These are phyloP conservation scores for Gallinago undulata DNA, from an alignment of 2,113 vertebrate species.

Conservation along the genomic window DNA sequence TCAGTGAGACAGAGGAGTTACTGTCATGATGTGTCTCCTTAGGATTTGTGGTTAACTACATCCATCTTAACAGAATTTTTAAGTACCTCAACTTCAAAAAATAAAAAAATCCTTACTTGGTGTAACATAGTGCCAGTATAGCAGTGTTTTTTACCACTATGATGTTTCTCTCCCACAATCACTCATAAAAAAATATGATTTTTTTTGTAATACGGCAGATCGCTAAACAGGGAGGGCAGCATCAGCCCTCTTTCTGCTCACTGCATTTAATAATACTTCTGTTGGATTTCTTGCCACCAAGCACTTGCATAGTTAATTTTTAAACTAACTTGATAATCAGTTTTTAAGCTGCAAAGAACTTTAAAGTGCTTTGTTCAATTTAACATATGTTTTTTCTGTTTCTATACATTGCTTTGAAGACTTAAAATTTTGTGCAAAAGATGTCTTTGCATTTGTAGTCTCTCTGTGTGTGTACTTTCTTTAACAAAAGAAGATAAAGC, in stretches of 20 bases:
- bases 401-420: slow-evolving; percentile 35
- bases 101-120: neutral
- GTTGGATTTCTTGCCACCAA: slow-evolving; percentile 36
- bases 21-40: neutral
- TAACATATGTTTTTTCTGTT: neutral
- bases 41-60: neutral
- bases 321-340: slow-evolving; percentile 32
- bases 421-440: slow-evolving; percentile 34
- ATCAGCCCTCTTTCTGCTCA: neutral
- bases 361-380: slow-evolving; percentile 12
- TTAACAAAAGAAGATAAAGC: slow-evolving; percentile 33
- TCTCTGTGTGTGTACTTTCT: neutral
- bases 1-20: neutral
- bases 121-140: neutral
- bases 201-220: neutral
- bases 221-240: neutral
- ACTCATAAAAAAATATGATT: neutral
- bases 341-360: slow-evolving; percentile 9
- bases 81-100: neutral
- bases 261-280: slow-evolving; percentile 14
- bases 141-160: slow-evolving; percentile 31
- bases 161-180: neutral
- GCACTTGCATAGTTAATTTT: slow-evolving; percentile 17
- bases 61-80: neutral
- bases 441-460: slow-evolving; percentile 32